Percentiles rank a stretch among this genome's conserved stretches.
Conservation (phyloP, 2,797 vertebrate genomes). For the Artibeus lituratus region DNA sequence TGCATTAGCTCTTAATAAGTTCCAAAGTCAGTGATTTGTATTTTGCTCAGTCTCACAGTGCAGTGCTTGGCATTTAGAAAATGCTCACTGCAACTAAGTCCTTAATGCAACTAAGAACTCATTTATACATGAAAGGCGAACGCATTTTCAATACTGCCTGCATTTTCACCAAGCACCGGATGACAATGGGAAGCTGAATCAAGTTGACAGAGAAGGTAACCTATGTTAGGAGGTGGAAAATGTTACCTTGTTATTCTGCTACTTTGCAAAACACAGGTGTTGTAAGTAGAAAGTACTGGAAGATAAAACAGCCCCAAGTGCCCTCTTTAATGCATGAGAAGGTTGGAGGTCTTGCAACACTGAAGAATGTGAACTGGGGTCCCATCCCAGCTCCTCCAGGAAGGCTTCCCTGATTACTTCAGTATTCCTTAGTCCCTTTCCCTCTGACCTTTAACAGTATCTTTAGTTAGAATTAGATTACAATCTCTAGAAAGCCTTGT, state of each 20-base stretch:
- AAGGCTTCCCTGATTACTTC: neutral
- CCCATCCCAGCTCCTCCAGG: neutral
- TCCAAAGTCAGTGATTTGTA: neutral
- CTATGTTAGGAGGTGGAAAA: neutral
- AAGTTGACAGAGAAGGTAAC: neutral
- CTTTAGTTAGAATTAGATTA: neutral
- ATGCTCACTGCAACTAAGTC: neutral
- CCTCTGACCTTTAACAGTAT: neutral
- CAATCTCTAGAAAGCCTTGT: neutral
- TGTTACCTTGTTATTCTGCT: neutral
- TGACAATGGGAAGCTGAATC: neutral
- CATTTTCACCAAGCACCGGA: neutral
- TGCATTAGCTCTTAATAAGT: neutral
- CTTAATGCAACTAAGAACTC: neutral
- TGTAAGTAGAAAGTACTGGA: neutral
- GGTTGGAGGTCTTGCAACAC: neutral
- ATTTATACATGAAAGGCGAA: neutral
- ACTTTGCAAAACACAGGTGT: neutral
- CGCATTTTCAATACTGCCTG: neutral
- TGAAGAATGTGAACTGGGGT: neutral
- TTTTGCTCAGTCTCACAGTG: neutral
- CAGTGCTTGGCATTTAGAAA: neutral
- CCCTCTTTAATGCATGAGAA: neutral
- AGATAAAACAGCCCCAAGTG: accelerated
- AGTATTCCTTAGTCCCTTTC: neutral